These are phyloP conservation scores for Papilio aristodemus DNA, from an alignment of 1,140 invertebrate species.

Conservation along the genomic window DNA sequence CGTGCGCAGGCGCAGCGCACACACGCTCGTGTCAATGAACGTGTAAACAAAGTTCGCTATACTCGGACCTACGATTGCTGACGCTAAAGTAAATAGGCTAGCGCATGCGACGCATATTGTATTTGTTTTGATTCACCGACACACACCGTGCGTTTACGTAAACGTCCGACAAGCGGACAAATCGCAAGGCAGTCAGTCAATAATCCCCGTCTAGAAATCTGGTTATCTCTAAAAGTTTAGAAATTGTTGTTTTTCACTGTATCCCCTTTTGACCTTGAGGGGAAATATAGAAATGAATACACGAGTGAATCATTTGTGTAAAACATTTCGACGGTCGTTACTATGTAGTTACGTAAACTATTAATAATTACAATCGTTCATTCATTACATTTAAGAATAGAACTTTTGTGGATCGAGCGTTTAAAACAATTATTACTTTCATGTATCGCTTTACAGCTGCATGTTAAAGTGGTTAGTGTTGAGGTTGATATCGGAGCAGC, in stretches of 20 bases:
- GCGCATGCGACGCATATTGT: conserved; percentile 3
- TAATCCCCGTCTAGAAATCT: not conserved
- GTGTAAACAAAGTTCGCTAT: conserved; percentile 64
- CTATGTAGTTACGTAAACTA: not conserved
- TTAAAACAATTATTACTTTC: not conserved
- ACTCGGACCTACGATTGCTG: conserved; percentile 31
- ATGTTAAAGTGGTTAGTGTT: too few relatives aligned
- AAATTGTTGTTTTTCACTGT: not conserved
- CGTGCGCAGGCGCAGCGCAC: conserved; percentile 60
- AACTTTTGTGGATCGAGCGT: not conserved
- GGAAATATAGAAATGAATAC: not conserved
- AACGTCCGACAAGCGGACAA: not conserved
- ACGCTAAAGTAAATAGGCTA: conserved; percentile 31
- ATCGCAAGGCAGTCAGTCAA: not conserved
- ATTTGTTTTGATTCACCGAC: conserved; percentile 7
- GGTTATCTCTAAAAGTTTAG: not conserved
- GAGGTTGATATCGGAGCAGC: too few relatives aligned
- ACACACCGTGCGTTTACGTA: not conserved
- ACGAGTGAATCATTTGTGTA: not conserved
- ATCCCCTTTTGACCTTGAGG: not conserved
- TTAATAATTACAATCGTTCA: conserved; percentile 6
- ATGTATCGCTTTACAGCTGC: not conserved
- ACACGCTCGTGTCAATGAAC: conserved; percentile 71
- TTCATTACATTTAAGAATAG: conserved; percentile 13
- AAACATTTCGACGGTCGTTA: conserved; percentile 11